Conservation (phyloP, 2,113 vertebrate genomes). For the Apteryx mantelli region DNA sequence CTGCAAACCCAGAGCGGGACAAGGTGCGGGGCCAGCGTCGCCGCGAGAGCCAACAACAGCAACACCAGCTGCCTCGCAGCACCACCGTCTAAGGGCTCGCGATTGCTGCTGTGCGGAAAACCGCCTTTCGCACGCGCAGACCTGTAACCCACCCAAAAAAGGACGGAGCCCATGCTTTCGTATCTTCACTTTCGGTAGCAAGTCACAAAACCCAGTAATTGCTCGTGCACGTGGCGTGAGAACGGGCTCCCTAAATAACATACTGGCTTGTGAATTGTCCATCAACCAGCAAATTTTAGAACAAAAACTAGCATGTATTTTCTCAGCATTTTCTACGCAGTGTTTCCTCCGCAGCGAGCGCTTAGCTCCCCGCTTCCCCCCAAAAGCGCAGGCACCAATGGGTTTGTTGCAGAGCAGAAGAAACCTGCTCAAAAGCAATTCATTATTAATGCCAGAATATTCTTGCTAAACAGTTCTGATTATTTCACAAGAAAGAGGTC, state of each 20-base stretch:
- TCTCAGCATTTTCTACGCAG: not conserved
- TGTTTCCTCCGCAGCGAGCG: not conserved
- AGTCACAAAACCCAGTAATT: not conserved
- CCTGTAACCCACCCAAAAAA: not conserved
- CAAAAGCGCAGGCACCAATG: constrained; percentile 57
- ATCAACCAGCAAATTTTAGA: not conserved
- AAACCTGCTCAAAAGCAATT: constrained; percentile 85
- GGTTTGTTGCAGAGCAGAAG: constrained; percentile 73
- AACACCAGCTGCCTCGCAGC: accelerated
- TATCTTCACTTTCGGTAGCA: not conserved
- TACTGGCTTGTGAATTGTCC: not conserved
- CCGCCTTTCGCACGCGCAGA: not conserved
- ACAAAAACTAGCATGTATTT: constrained; percentile 3
- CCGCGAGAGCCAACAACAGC: not conserved
- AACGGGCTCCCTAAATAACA: not conserved
- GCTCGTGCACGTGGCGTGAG: not conserved
- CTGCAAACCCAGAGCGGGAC: not conserved
- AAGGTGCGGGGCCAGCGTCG: accelerated
- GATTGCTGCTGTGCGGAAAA: accelerated
- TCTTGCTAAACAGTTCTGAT: constrained; percentile 93
- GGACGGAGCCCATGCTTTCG: not conserved
- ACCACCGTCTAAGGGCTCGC: not conserved
- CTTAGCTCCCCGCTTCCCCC: not conserved
- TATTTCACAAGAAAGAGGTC: constrained; percentile 96
- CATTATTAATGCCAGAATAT: constrained; percentile 96